phyloP scores from a whole-genome alignment of 2,888 invertebrate species.

The Rhogogaster chlorosoma region DNA sequence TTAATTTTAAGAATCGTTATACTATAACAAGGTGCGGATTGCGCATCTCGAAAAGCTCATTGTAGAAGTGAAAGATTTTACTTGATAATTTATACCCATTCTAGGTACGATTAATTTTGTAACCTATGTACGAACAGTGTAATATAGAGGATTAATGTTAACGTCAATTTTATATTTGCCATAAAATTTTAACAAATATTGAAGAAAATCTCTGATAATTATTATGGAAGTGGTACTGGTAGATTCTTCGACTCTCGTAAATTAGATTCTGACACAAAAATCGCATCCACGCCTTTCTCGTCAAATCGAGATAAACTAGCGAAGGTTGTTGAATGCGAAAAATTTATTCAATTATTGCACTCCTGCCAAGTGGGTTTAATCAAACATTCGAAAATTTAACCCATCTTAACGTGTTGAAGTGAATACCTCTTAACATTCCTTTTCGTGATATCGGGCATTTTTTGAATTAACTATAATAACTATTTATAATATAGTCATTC shows the following conservation, averaged over 20 bases:
- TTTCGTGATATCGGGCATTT: neutral
- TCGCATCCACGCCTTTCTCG: constrained; percentile 52
- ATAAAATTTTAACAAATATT: constrained; percentile 37
- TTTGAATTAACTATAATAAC: neutral
- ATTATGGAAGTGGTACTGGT: neutral
- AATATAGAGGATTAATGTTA: constrained; percentile 47
- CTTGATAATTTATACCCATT: constrained; percentile 39
- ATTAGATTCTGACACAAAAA: neutral
- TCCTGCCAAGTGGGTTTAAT: neutral
- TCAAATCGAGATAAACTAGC: constrained; percentile 49
- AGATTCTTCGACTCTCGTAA: constrained; percentile 4
- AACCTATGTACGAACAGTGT: constrained; percentile 39
- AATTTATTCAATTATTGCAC: neutral
- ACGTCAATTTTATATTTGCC: constrained; percentile 48
- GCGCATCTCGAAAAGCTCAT: constrained; percentile 35
- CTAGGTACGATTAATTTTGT: neutral
- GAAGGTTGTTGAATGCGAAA: constrained; percentile 47
- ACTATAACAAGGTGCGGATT: neutral
- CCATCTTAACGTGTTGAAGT: neutral
- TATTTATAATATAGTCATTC: constrained; percentile 9
- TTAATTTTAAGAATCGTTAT: constrained; percentile 1
- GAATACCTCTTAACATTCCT: neutral
- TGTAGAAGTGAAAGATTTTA: neutral
- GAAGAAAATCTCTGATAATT: neutral
- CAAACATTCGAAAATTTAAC: neutral